phyloP scores from a whole-genome alignment of 1,140 invertebrate species.

The Bemisia tabaci region DNA sequence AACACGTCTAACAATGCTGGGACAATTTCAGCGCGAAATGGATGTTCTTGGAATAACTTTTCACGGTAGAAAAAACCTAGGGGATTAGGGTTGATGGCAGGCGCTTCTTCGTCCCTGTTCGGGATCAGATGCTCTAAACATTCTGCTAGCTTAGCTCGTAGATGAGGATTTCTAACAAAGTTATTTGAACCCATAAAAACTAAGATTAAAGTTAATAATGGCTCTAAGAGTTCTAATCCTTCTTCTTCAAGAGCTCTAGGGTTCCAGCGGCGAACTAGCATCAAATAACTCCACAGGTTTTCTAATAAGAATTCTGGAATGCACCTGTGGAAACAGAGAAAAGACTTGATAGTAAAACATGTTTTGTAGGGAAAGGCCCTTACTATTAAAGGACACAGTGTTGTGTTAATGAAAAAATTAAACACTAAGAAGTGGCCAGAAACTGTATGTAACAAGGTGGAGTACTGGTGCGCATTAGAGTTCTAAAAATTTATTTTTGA shows the following conservation, averaged over 20 bases:
- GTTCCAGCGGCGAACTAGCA: constrained; percentile 51
- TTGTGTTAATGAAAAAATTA: no score
- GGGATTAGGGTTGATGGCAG: constrained; percentile 36
- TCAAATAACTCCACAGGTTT: constrained; percentile 67
- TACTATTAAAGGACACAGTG: no score
- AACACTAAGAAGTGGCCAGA: no score
- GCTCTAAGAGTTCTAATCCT: constrained; percentile 43
- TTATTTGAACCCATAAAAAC: constrained; percentile 44
- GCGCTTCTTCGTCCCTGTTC: constrained; percentile 40
- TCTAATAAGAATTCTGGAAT: constrained; percentile 85
- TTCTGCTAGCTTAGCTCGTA: constrained; percentile 78
- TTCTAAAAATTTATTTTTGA: no score
- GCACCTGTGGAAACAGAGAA: constrained; percentile 36
- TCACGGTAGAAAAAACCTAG: constrained; percentile 39
- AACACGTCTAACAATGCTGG: constrained; percentile 74
- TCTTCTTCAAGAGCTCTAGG: constrained; percentile 44
- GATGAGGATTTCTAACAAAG: constrained; percentile 81
- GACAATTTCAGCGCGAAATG: constrained; percentile 41
- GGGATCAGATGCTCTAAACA: constrained; percentile 71
- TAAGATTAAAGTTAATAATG: constrained; percentile 55
- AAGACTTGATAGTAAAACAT: background rate
- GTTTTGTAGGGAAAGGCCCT: no score
- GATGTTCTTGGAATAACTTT: constrained; percentile 17
- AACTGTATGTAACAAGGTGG: no score
- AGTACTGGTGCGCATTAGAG: no score